A percentile compares a stretch with the other conserved stretches of the same genome.
phyloP scores from a whole-genome alignment of 1,140 invertebrate species.

The Magallana angulata region DNA sequence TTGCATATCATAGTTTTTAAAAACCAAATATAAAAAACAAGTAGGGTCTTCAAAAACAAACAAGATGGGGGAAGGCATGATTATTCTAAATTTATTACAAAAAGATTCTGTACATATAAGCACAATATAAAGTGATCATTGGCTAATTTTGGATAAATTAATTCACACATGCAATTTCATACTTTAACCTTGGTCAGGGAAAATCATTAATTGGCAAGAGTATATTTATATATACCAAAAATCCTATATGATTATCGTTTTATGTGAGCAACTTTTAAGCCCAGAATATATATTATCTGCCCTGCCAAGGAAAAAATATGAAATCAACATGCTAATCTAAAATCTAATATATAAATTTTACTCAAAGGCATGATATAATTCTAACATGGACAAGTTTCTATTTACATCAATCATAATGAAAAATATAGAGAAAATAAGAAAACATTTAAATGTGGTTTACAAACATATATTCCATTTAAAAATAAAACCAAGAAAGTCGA shows the following conservation, averaged over 20 bases:
- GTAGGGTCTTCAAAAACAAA: too few species aligned
- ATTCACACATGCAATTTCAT: slow-evolving; percentile 41
- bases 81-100: background rate
- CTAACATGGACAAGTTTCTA: too few species aligned
- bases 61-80: too few species aligned
- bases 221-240: too few species aligned
- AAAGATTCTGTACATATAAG: background rate
- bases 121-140: background rate
- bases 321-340: background rate
- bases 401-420: too few species aligned
- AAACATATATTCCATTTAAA: slow-evolving; percentile 9
- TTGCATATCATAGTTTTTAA: too few species aligned
- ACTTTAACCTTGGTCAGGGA: slow-evolving; percentile 40
- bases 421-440: too few species aligned
- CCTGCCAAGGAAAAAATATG: slow-evolving; percentile 26
- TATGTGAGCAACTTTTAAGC: too few species aligned
- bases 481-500: background rate
- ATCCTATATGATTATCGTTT: too few species aligned
- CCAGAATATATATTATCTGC: background rate
- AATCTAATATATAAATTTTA: background rate
- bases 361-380: too few species aligned
- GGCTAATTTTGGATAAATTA: background rate
- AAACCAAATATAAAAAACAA: too few species aligned
- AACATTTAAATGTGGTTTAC: background rate
- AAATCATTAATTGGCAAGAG: background rate